Evolutionary conservation across 2,113 vertebrate genomes (phyloP).

Genomic region (Glaucidium brasilianum): DNA sequence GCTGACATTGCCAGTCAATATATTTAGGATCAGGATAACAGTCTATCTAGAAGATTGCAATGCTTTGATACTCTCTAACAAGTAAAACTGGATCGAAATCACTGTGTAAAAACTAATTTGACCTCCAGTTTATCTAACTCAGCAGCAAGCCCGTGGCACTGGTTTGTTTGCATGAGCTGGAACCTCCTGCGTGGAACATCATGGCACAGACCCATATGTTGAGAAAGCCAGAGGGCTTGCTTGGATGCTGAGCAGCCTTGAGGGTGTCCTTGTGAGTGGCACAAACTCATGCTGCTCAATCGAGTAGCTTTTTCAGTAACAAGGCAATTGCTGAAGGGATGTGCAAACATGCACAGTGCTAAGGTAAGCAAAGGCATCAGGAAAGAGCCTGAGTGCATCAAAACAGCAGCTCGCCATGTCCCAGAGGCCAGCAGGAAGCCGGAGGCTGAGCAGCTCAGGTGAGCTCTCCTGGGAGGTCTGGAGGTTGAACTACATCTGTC

Average conservation of each 20-base stretch:
- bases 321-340: neutral
- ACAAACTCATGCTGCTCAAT: neutral
- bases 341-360: accelerated
- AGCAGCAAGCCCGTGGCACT: neutral
- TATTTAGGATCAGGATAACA: neutral
- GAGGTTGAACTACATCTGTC: neutral
- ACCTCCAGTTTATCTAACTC: neutral
- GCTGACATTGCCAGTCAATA: neutral
- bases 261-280: neutral
- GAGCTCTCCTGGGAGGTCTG: neutral
- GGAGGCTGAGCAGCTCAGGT: neutral
- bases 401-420: neutral
- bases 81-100: neutral
- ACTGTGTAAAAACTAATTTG: neutral
- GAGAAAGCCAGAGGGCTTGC: neutral
- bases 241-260: neutral
- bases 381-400: neutral
- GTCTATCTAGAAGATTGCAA: neutral
- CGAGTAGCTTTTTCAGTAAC: neutral
- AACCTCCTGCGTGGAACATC: neutral
- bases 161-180: neutral
- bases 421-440: accelerated
- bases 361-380: neutral
- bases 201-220: accelerated
- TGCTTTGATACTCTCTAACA: neutral